Evolutionary conservation across 2,888 invertebrate genomes (phyloP).

Genomic region (Polyploca ridens): DNA sequence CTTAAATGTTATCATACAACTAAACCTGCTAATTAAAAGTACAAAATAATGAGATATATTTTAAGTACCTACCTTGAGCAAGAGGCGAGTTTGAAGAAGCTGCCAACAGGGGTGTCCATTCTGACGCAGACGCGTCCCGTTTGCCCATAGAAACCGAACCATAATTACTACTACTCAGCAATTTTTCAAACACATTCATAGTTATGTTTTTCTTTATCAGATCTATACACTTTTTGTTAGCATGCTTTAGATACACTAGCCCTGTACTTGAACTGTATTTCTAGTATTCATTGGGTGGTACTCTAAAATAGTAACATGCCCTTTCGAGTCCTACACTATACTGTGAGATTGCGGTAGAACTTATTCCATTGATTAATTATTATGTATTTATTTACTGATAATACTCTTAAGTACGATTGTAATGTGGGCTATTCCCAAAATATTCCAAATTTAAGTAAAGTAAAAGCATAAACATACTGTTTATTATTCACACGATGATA

Average conservation of each 20-base stretch:
- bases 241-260: background rate
- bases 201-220: constrained; percentile 16
- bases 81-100: background rate
- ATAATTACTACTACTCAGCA: constrained; percentile 37
- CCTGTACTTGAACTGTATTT: background rate
- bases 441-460: no score
- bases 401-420: constrained; percentile 24
- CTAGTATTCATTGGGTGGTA: background rate
- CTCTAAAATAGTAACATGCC: background rate
- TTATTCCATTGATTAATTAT: constrained; percentile 40
- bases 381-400: constrained; percentile 45
- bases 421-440: constrained; percentile 35
- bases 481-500: no score
- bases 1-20: background rate
- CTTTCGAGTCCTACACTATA: constrained; percentile 22
- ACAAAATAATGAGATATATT: no score
- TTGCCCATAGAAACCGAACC: constrained; percentile 44
- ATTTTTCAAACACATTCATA: constrained; percentile 51
- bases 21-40: background rate
- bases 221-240: constrained; percentile 6
- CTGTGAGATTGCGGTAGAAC: constrained; percentile 28
- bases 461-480: no score
- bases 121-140: constrained; percentile 45
- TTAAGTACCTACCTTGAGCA: background rate
- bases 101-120: constrained; percentile 64